Conservation (phyloP, 2,888 invertebrate genomes). For the Trissolcus brochymenae region DNA sequence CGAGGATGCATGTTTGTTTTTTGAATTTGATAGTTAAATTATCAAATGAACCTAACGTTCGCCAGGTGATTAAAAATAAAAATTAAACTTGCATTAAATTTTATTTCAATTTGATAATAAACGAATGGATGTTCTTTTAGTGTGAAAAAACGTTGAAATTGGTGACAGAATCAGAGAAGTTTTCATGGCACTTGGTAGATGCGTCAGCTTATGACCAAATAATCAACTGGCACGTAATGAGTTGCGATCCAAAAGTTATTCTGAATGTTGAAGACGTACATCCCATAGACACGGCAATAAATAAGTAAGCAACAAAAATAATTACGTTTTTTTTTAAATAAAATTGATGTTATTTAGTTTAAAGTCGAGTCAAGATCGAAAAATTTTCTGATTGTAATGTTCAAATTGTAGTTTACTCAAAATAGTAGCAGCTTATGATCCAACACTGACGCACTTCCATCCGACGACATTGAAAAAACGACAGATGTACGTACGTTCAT, state of each 20-base stretch:
- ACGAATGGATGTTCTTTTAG: conserved; percentile 63
- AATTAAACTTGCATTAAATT: background rate
- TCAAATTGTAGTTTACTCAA: conserved; percentile 78
- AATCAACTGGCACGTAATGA: conserved; percentile 86
- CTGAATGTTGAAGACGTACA: conserved; percentile 76
- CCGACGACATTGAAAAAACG: conserved; percentile 78
- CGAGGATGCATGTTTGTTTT: conserved; percentile 80
- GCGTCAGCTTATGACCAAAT: conserved; percentile 81
- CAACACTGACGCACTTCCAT: conserved; percentile 74
- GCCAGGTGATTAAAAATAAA: conserved; percentile 76
- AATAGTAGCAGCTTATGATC: conserved; percentile 80
- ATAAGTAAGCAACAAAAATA: too few species aligned
- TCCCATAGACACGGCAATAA: conserved; percentile 79
- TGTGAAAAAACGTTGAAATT: conserved; percentile 77
- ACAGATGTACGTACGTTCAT: conserved; percentile 80
- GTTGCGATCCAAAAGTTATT: conserved; percentile 83
- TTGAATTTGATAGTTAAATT: conserved; percentile 84
- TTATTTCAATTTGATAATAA: background rate
- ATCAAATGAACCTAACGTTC: conserved; percentile 84
- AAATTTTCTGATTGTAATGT: background rate
- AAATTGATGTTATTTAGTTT: too few species aligned
- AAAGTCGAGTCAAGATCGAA: background rate
- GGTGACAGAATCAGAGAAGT: conserved; percentile 80
- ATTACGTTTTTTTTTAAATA: too few species aligned
- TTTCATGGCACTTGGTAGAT: conserved; percentile 83